Conservation (phyloP, 92 coral and sea anemone genomes). For the Hydrozoanthus gracilis region DNA sequence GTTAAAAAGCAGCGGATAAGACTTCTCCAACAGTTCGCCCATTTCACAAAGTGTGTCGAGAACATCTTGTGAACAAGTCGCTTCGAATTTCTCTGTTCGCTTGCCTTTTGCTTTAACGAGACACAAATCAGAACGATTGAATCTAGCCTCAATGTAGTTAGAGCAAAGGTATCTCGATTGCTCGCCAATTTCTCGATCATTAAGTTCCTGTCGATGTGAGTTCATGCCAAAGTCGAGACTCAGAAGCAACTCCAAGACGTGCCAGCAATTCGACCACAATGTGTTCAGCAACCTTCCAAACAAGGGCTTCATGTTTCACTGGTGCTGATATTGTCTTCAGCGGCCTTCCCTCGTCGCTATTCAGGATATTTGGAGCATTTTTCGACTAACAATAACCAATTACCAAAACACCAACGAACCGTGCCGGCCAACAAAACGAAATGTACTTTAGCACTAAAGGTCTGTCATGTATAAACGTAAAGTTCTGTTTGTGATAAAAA, state of each 20-base stretch:
- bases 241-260: not conserved
- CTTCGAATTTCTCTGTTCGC: not conserved
- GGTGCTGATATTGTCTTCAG: not conserved
- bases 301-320: conserved; percentile 14
- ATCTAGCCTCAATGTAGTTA: conserved; percentile 74
- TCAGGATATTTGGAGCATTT: conserved; percentile 14
- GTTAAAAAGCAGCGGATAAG: conserved; percentile 74
- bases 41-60: conserved; percentile 67
- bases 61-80: conserved; percentile 65
- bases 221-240: conserved; percentile 5
- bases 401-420: not conserved
- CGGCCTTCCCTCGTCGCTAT: conserved; percentile 12
- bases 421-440: not conserved
- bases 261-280: conserved; percentile 7
- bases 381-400: not conserved
- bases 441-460: too few relatives aligned
- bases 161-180: conserved; percentile 79
- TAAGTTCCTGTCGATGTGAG: not conserved
- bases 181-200: conserved; percentile 59
- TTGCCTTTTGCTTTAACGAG: conserved; percentile 36
- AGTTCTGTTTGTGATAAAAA: too few relatives aligned
- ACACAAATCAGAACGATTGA: conserved; percentile 63
- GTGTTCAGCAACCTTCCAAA: not conserved
- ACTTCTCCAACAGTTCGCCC: conserved; percentile 78
- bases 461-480: too few relatives aligned